These are phyloP conservation scores for Hirtodrosophila confusa DNA, from an alignment of 2,888 invertebrate species.

Conservation along the genomic window DNA sequence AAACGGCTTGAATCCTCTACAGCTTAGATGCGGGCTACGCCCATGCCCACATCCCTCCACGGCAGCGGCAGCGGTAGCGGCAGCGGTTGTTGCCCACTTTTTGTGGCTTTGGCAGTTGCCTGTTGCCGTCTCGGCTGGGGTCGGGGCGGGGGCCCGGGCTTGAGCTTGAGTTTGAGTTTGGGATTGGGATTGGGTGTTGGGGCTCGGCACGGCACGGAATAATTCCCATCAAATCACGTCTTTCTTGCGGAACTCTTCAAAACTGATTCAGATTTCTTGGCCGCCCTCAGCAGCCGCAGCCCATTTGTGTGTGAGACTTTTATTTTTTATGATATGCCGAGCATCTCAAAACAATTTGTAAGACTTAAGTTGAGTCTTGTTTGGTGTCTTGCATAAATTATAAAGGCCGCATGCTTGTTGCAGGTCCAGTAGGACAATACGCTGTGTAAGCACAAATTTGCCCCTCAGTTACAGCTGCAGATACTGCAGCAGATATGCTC, in stretches of 20 bases:
- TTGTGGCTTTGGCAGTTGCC: constrained; percentile 35
- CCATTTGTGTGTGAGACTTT: constrained; percentile 35
- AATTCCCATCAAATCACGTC: constrained; percentile 76
- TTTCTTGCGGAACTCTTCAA: constrained; percentile 72
- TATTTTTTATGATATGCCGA: constrained; percentile 56
- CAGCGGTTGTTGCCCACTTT: constrained; percentile 39
- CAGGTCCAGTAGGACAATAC: constrained; percentile 22
- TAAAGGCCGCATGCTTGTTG: constrained; percentile 63
- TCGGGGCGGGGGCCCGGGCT: not conserved
- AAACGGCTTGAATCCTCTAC: constrained; percentile 1
- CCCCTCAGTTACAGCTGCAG: constrained; percentile 9
- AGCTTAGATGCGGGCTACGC: not conserved
- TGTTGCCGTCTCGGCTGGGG: constrained; percentile 24
- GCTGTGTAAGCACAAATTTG: constrained; percentile 53
- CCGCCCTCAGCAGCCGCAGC: constrained; percentile 32
- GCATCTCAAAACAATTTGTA: constrained; percentile 78
- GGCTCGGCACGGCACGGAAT: constrained; percentile 58
- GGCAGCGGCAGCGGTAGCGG: constrained; percentile 6
- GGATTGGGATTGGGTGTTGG: not conserved
- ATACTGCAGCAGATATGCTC: constrained; percentile 12
- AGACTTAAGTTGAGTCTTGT: constrained; percentile 62
- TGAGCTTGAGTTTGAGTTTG: too few relatives aligned
- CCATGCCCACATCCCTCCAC: constrained; percentile 1
- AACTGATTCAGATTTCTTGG: constrained; percentile 66
- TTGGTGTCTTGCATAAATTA: constrained; percentile 77